Base-by-base conservation (phyloP, 2,888 invertebrate genomes). In the Caenorhabditis virilis region DNA sequence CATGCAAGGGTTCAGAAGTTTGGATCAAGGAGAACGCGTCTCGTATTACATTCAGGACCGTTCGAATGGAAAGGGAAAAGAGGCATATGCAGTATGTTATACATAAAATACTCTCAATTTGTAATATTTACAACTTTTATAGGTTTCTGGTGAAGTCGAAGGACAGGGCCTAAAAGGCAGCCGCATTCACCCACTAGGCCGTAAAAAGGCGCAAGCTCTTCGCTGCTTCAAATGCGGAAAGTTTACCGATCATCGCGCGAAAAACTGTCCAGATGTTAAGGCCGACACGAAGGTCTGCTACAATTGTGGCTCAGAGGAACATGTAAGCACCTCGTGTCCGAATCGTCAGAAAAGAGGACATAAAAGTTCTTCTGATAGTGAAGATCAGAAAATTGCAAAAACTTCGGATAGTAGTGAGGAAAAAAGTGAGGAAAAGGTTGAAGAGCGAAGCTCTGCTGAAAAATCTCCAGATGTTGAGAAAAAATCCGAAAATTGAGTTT, bases 1-100 rank as follows among this genome's bases (percentile, higher is more conserved):
- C 43, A 72, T 72, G 72, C 61, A 69, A 51, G 72, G 72, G 33
- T 72, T 72, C 53, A 61, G 72, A 20, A 72, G 72, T 57, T 55
- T 72, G 33, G 72, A 60, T 25, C 69, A 69, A 33, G 67, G 62
- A 11, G 72, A 72, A 61, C 66, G 72, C 13, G 69, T 72, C 35
- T 67, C 67, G 13, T 72, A 69, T 38, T 62, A 50, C 47, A 67
- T 72, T 25, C 60, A 66, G 22, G 60, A 49, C 18, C 48, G 69
- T 13, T 41, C 47, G 15, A 59, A 55, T 13, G 69, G 69, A 23
- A 72, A 67, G 30, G 72, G 71, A 22, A 47, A 55, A 27, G 72
- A 72, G 57, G 72, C 72, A 18, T 62, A 59, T 48, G 61, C 54
- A 56, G 72, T 67, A 2, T 15, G 54, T 49, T 16, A 27, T 30